Evolutionary conservation across 2,113 vertebrate species (phyloP), one percentile per base, ranked within the genome.

Genomic region (Syrmaticus mikado): DNA sequence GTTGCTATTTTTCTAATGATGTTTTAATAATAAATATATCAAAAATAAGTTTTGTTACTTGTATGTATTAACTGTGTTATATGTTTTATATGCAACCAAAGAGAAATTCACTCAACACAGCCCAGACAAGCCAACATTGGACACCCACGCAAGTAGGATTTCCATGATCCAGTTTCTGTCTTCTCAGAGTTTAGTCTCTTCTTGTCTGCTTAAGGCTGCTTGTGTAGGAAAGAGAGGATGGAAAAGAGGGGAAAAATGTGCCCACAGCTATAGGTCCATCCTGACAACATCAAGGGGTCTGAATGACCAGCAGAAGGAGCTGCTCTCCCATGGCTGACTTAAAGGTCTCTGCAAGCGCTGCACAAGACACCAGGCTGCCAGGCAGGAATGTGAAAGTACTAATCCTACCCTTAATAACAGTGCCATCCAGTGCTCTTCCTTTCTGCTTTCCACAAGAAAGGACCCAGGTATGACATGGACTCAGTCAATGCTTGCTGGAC

Each of bases 401-500:
- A 19, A 53, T 27, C 10, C 64, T 73, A 32, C 28, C 27, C n/a
- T 48, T 52, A 10, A 11, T 16, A n/a, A 11, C 61, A 30, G 11
- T 30, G 14, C 70, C 77, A 4, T 66, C 40, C 19, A 4, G 2
- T 6, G 61, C 65, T 66, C 4, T 1, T 5, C 32, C 11, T 2
- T 76, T 17, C 27, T 80, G 77, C 46, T 77, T 60, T 43, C 73
- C 34, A 22, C 46, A 25, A 52, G 45, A 64, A 25, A 43, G 34
- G 65, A 25, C 9, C 78, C 27, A 13, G n/a, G 16, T 13, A 4
- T 0, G 0, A 21, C 4, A 6, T 10, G 45, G 40, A 6, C 64
- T 28, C 43, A 57, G 32, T 10, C 10, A 7, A 4, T 22, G 53
- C 24, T 76, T 1, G 0, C 27, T 38, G 57, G 58, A 53, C 30